Evolutionary conservation across 2,113 vertebrate genomes (phyloP).

Genomic region (Hippocampus abdominalis): DNA sequence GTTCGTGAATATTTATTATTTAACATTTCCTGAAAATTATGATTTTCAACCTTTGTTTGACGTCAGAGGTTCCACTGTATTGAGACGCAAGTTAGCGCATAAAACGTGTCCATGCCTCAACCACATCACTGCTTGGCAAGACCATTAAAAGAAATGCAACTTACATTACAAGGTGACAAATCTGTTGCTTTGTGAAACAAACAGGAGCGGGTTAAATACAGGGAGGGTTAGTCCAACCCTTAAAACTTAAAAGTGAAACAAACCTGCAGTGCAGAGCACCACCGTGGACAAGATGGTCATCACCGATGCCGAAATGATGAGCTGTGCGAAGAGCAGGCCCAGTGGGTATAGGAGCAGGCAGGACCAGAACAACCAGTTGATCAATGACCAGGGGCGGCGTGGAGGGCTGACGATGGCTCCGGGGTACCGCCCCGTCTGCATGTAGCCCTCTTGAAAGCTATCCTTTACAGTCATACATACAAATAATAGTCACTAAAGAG

Average conservation of each 20-base stretch:
- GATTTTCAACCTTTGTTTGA: background rate
- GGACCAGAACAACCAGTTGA: conserved; percentile 93
- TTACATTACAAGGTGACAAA: conserved; percentile 43
- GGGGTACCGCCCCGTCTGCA: conserved; percentile 79
- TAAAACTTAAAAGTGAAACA: conserved; percentile 43
- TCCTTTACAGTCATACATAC: conserved; percentile 71
- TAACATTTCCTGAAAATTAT: too few relatives aligned
- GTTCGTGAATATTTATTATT: background rate
- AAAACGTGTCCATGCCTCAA: conserved; percentile 19
- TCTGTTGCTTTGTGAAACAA: conserved; percentile 47
- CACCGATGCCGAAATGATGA: conserved; percentile 81
- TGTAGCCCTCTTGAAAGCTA: conserved; percentile 85
- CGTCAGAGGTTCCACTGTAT: background rate
- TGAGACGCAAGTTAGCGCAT: background rate
- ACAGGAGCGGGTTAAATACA: conserved; percentile 45
- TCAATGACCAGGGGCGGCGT: conserved; percentile 78
- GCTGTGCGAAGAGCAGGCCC: conserved; percentile 74
- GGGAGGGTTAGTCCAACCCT: background rate
- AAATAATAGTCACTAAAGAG: background rate
- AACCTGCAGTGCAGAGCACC: conserved; percentile 83
- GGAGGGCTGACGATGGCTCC: conserved; percentile 68
- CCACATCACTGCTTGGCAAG: conserved; percentile 1
- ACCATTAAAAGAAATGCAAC: conserved; percentile 29
- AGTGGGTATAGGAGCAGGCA: conserved; percentile 83
- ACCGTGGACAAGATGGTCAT: conserved; percentile 75